Evolutionary conservation across 2,888 invertebrate species (phyloP), one percentile per base, ranked within the genome.

Genomic region (Dolomedes plantarius): DNA sequence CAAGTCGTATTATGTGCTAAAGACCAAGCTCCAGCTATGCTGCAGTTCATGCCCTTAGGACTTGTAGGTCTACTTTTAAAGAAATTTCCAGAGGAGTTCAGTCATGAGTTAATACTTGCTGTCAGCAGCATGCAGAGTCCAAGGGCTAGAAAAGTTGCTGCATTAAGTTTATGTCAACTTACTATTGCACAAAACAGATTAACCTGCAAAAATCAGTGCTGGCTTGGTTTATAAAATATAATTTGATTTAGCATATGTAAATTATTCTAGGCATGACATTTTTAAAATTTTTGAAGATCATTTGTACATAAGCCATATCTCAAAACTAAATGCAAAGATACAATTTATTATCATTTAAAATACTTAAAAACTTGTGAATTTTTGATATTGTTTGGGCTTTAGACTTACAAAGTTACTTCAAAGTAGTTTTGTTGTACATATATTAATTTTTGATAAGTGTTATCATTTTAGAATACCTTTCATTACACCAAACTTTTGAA

Each of bases 81-180:
- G 91, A 94, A 95, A 68, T 92, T 96, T 73, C 96, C 96, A 0
- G 95, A 95, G 89, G 93, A 94, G 89, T 96, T 96, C 90, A 94
- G 94, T 88, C 95, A 94, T 87, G 94, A 94, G 88, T 92, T 96
- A 77, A 93, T 96, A 86, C 92, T 96, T 71, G 93, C 95, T 90
- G 92, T 96, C 87, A 96, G 97, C 91, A 97, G 97, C 91, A 93
- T 97, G 69, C 93, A 94, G 72, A 94, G 94, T 27, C 91, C 93
- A 27, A 93, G 94, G 76, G 97, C 97, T 0, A 93, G 97, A 79
- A 95, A 95, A 90, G 94, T 95, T 82, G 96, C 96, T 76, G 96
- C 97, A 0, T 94, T 96, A 90, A 97, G 97, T 91, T 92, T 98
- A 83, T 97, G 97, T 91, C 94, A 97, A 90, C 93, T 96, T 90